Conservation (phyloP, 2,113 vertebrate genomes). For the Grantiella picta region DNA sequence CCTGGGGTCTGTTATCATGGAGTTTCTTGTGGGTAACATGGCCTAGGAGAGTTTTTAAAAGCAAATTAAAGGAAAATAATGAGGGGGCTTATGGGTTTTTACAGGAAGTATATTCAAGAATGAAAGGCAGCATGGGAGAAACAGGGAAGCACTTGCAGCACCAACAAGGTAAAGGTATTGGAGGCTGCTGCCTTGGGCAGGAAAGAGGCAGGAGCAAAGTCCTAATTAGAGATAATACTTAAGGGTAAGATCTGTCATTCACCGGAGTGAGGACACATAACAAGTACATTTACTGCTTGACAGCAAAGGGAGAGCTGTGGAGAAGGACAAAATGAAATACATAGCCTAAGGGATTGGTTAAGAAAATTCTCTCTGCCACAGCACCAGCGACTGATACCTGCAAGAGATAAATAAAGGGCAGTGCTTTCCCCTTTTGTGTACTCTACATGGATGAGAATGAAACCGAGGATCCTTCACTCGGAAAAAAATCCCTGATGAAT, state of each 20-base stretch:
- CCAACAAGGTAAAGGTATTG: not conserved
- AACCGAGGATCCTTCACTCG: rapidly evolving
- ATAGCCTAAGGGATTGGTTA: not conserved
- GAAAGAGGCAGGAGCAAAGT: not conserved
- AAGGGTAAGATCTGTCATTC: not conserved
- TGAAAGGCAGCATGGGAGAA: not conserved
- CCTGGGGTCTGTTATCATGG: not conserved
- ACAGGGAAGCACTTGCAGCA: not conserved
- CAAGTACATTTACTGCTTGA: not conserved
- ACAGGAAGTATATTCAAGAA: not conserved
- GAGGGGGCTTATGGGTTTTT: not conserved
- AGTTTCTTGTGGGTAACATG: not conserved
- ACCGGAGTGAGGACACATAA: not conserved
- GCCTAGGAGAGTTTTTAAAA: not conserved
- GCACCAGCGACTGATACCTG: not conserved
- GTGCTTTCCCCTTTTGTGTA: not conserved
- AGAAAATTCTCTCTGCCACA: not conserved
- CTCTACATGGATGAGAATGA: not conserved
- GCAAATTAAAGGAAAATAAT: not conserved
- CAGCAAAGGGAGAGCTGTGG: not conserved
- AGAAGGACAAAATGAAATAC: not conserved
- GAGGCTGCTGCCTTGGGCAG: not conserved
- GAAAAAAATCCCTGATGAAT: not conserved
- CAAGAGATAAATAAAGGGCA: not conserved
- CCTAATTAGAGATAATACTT: not conserved